Percentiles rank a stretch among this genome's conserved stretches.
These are phyloP conservation scores for Meta bourneti DNA, from an alignment of 2,888 invertebrate species.

Conservation along the genomic window DNA sequence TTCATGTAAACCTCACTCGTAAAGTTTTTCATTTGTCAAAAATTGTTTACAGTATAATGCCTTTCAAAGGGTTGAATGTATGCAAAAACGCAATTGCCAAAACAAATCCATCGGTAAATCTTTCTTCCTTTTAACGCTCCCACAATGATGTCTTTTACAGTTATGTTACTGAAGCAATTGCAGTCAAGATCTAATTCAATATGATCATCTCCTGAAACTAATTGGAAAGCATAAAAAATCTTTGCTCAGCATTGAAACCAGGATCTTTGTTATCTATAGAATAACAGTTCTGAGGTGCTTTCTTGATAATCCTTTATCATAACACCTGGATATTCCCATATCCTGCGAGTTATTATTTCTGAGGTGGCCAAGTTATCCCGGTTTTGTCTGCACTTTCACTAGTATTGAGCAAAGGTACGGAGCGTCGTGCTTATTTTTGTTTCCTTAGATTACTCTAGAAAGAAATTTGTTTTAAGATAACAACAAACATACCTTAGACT, in stretches of 20 bases:
- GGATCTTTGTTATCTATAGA: conserved; percentile 20
- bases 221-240: conserved; percentile 12
- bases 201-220: conserved; percentile 19
- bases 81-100: neutral
- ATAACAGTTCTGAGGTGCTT: conserved; percentile 4
- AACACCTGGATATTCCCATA: conserved; percentile 34
- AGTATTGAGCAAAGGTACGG: neutral
- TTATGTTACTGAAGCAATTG: neutral
- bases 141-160: too few relatives aligned
- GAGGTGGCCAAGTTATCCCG: neutral
- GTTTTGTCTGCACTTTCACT: neutral
- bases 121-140: neutral
- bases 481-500: neutral
- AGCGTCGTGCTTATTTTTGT: neutral
- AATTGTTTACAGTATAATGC: too few relatives aligned
- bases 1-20: too few relatives aligned
- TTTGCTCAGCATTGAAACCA: neutral
- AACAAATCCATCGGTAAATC: neutral
- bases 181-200: conserved; percentile 11
- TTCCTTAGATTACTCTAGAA: neutral
- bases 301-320: conserved; percentile 28
- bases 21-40: too few relatives aligned
- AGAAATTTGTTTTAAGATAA: neutral
- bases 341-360: neutral
- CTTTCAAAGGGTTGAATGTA: too few relatives aligned